phyloP scores from a whole-genome alignment of 1,140 invertebrate species.

The Leptinotarsa defecta region DNA sequence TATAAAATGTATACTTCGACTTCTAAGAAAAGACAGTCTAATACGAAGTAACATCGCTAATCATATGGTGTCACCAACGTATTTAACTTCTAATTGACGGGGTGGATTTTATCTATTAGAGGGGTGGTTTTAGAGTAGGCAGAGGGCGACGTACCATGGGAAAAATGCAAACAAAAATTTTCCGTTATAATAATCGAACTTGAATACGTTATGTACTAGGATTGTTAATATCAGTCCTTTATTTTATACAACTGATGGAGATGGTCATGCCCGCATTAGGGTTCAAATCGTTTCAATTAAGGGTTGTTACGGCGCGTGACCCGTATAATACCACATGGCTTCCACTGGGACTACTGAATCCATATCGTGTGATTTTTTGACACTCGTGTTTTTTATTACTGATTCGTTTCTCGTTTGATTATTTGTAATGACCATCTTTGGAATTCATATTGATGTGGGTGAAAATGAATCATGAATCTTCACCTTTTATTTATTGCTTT shows the following conservation, averaged over 20 bases:
- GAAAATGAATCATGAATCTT: background rate
- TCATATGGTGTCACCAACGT: background rate
- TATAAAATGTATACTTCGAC: no score
- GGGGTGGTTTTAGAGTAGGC: background rate
- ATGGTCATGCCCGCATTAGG: constrained; percentile 7
- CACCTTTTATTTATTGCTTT: background rate
- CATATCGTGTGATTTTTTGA: background rate
- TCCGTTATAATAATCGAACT: constrained; percentile 3
- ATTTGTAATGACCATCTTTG: background rate
- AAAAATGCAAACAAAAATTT: background rate
- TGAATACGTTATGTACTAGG: background rate
- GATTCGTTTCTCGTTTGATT: background rate
- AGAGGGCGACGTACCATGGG: background rate
- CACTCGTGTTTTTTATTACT: constrained; percentile 1
- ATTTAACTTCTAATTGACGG: background rate
- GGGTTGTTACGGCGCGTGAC: constrained; percentile 9
- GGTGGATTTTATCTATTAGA: background rate
- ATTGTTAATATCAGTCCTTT: background rate
- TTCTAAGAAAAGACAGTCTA: no score
- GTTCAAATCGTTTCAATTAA: background rate
- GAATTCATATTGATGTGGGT: background rate
- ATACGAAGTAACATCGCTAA: background rate
- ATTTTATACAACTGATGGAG: background rate
- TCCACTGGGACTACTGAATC: background rate
- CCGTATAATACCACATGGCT: constrained; percentile 20